Percentiles rank a stretch among this genome's conserved stretches.
Evolutionary conservation across 2,888 invertebrate species (phyloP).

Genomic region (Esperia sulphurella): DNA sequence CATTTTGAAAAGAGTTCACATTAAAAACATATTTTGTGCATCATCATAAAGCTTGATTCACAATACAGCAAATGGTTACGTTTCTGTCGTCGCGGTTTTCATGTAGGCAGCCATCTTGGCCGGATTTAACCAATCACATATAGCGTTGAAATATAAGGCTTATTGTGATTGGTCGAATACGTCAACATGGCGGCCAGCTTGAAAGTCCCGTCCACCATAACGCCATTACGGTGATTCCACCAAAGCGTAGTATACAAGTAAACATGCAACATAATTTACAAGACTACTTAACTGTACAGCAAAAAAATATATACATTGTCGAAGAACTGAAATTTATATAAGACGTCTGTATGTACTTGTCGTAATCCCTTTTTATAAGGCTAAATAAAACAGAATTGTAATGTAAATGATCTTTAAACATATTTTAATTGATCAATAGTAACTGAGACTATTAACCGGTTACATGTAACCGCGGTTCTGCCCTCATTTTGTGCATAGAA

Average conservation of each 20-base stretch:
- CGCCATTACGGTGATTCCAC: neutral
- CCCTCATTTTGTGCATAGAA: too few species aligned
- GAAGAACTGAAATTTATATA: slow-evolving; percentile 26
- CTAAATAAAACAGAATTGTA: neutral
- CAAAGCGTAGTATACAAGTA: slow-evolving; percentile 42
- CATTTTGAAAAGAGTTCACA: neutral
- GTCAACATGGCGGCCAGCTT: too few species aligned
- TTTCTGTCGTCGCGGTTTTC: too few species aligned
- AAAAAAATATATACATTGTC: slow-evolving; percentile 47
- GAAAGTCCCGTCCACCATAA: too few species aligned
- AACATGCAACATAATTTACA: slow-evolving; percentile 57
- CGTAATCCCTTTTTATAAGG: neutral
- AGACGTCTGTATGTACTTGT: slow-evolving; percentile 16
- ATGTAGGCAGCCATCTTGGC: neutral
- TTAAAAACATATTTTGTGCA: slow-evolving; percentile 52
- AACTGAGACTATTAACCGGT: too few species aligned
- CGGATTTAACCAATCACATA: too few species aligned
- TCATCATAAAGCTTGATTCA: slow-evolving; percentile 27
- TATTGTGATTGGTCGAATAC: too few species aligned
- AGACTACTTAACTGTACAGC: slow-evolving; percentile 50
- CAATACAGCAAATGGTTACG: slow-evolving; percentile 21
- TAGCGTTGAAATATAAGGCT: too few species aligned
- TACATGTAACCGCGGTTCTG: too few species aligned
- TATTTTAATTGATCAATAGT: neutral
- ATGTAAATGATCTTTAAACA: too few species aligned